Conservation (phyloP, 2,888 invertebrate species). For the Notocelia uddmanniana region DNA sequence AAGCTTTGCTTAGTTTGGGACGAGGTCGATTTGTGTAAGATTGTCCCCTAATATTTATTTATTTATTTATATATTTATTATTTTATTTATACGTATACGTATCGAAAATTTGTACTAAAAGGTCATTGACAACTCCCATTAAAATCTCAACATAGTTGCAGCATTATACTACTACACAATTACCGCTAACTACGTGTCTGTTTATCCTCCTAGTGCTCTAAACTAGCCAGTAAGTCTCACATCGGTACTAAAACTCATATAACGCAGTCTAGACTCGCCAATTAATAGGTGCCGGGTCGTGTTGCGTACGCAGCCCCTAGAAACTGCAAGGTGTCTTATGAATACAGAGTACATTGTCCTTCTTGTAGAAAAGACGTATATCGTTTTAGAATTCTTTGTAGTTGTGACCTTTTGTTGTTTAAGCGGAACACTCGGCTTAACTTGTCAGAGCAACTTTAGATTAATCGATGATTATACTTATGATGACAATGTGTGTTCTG, state of each 20-base stretch:
- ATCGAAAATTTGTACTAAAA: too few species aligned
- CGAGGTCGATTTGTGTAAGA: too few species aligned
- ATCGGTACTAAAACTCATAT: constrained; percentile 16
- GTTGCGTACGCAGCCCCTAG: constrained; percentile 17
- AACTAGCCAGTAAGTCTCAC: constrained; percentile 23
- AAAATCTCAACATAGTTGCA: background rate
- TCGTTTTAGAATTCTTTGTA: background rate
- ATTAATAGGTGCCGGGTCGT: constrained; percentile 17
- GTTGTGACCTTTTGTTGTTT: background rate
- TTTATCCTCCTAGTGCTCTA: constrained; percentile 13
- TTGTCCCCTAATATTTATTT: too few species aligned
- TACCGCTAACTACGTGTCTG: constrained; percentile 15
- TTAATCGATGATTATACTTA: constrained; percentile 15
- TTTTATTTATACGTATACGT: too few species aligned
- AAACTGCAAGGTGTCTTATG: constrained; percentile 23
- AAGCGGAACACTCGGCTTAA: background rate
- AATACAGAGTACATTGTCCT: constrained; percentile 1
- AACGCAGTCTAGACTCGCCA: constrained; percentile 17
- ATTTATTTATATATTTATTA: too few species aligned
- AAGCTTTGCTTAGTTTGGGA: too few species aligned
- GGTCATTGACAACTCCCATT: background rate
- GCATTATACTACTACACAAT: background rate
- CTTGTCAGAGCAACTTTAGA: constrained; percentile 16
- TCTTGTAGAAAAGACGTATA: background rate
- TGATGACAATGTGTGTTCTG: background rate